Base-by-base conservation (phyloP, 2,888 invertebrate species). In the Coleophora flavipennella region DNA sequence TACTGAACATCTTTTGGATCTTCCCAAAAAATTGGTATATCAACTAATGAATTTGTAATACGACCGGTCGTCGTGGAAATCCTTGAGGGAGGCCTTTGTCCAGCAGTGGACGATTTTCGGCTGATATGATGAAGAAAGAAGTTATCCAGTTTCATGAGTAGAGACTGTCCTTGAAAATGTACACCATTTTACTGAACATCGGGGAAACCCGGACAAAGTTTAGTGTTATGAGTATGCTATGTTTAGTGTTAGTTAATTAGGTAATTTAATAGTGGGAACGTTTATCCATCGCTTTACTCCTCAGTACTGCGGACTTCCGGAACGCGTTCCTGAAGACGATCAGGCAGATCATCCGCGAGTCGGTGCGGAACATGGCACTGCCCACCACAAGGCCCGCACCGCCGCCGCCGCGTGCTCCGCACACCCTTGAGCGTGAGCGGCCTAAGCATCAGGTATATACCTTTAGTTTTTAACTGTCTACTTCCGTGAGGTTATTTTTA, bases 311-410 rank as follows among this genome's bases (percentile, higher is more conserved):
- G 43, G 97, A 97, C 75, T 97, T 97, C 83, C 92, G 97, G 55
- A 96, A 97, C 79, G 97, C 97, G 53, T 98, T 98, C 88, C 87
- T 98, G 63, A 96, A 96, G 84, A 97, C 97, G 43, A 97, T 98
- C 61, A 89, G 98, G 40, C 97, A 97, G 83, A 97, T 97, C 52
- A 98, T 98, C 60, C 90, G 97, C 49, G 97, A 98, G 81, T 96
- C 96, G 44, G 97, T 98, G 33, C 90, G 97, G 58, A 97, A 96
- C 78, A 97, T 98, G 97, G 94, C 95, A 62, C 92, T 97, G 76
- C 97, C 97, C 40, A 89, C 91, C 56, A 87, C 89, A 12, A 91
- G 93, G 55, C 89, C 90, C 31, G 83, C 84, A 50, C 86, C 87
- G 3, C 71, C 80, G 34, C 86, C 87, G 35, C 79, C 83, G 8